Evolutionary conservation across 23 tunicate genomes (phyloP), one percentile per base, ranked within the genome.

Genomic region (Diplosoma virens): DNA sequence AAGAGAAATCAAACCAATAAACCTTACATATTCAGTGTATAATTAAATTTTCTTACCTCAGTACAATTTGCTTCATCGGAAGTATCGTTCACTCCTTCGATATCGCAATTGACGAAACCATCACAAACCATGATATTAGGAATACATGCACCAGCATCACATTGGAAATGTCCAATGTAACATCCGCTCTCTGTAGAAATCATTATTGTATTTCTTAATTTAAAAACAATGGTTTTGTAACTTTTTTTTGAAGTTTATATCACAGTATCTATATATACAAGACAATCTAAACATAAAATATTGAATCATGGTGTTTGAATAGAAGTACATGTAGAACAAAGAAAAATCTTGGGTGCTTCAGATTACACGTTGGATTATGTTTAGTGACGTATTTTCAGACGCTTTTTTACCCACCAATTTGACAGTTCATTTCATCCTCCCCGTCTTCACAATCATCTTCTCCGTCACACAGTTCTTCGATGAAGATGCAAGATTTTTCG

Each of bases 401-500:
- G 16, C 17, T 46, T 46, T 46, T 17, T 14, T 17, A 46, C 17
- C 53, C 53, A 46, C 14, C 16, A 14, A 11, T 11, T 11, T 11
- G 16, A 11, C 79, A 75, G 46, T 77, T 59, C 36, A 2, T 26
- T 59, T 77, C 81, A 47, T 77, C 81, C 23, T 77, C 81, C 23
- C 41, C 71, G n/a, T 77, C 81, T 1, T 58, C 71, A 47, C 81
- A 77, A 33, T 77, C 70, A 7, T 30, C 18, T 7, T 33, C 70
- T 4, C 71, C 81, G 37, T 77, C 81, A 31, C 81, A 77, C 6
- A 59, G 0, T 70, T 70, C 59, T 3, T 59, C 16, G 16, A 23
- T 1, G 17, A 20, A 21, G 25, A 77, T 77, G 71, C 81, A 77
- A 7, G 21, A n/a, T 7, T 41, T 41, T 17, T 23, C 33, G 32